These are phyloP conservation scores for Coptotermes formosanus DNA, from an alignment of 1,140 invertebrate genomes.

Conservation along the genomic window DNA sequence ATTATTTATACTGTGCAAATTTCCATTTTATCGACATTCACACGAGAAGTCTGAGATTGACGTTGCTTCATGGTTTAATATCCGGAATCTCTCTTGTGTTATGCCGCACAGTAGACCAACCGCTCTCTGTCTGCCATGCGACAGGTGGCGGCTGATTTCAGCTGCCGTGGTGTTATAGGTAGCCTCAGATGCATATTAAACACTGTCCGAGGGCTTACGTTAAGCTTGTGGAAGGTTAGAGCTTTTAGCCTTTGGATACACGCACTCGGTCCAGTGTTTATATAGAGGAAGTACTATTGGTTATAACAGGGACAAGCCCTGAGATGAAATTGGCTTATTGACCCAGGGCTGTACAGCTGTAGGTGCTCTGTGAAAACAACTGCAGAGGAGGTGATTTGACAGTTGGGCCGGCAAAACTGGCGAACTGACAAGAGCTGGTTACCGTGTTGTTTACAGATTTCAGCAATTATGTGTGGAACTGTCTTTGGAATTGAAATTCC, in stretches of 20 bases:
- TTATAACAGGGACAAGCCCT: background rate
- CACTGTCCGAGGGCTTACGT: background rate
- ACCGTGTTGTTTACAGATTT: no score
- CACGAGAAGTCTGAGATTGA: background rate
- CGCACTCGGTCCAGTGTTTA: background rate
- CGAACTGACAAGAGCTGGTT: no score
- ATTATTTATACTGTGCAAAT: background rate
- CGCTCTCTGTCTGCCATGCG: background rate
- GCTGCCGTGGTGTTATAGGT: background rate
- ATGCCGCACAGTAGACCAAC: background rate
- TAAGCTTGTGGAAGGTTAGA: background rate
- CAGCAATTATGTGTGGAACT: no score
- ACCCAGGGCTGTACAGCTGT: background rate
- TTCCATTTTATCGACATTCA: background rate
- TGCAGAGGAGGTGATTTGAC: no score
- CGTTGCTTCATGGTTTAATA: background rate
- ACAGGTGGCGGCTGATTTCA: constrained; percentile 1
- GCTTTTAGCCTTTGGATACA: background rate
- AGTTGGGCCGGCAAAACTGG: no score
- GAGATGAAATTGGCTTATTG: background rate
- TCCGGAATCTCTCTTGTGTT: background rate
- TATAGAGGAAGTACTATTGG: background rate
- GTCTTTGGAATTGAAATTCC: no score
- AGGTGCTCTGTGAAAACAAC: no score
- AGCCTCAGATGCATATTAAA: background rate